Conservation (phyloP, 2,888 invertebrate genomes). For the Morinoia aosen region DNA sequence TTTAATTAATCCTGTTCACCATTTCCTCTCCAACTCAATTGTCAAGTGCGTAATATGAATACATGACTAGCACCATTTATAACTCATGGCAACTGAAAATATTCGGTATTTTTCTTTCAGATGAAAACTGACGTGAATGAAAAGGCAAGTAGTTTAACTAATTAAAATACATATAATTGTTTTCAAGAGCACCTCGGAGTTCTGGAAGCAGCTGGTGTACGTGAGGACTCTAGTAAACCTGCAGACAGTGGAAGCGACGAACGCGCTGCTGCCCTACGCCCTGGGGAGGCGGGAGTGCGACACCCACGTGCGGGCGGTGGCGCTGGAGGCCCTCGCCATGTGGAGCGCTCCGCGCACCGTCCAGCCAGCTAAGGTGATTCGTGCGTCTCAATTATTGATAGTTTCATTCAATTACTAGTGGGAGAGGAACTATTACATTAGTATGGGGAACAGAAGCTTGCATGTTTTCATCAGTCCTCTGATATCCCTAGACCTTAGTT, state of each 20-base stretch:
- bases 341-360: conserved; percentile 6
- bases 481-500: too few species aligned
- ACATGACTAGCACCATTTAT: too few species aligned
- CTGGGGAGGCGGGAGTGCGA: not conserved
- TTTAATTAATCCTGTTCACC: too few species aligned
- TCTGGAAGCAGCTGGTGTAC: conserved; percentile 53
- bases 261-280: conserved; percentile 28
- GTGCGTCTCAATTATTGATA: not conserved
- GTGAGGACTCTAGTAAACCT: conserved; percentile 29
- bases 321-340: not conserved
- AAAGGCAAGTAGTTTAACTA: not conserved
- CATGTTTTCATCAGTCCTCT: not conserved
- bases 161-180: not conserved
- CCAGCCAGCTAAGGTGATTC: not conserved
- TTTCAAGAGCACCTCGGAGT: not conserved
- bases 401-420: not conserved
- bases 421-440: not conserved
- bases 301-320: not conserved
- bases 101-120: too few species aligned
- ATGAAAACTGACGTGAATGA: not conserved
- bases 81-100: too few species aligned
- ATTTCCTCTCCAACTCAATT: too few species aligned
- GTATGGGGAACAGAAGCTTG: not conserved
- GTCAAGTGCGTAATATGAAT: too few species aligned
- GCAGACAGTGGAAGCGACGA: not conserved